These are phyloP conservation scores for Alloplasta piceator DNA, from an alignment of 2,888 invertebrate genomes.

Conservation along the genomic window DNA sequence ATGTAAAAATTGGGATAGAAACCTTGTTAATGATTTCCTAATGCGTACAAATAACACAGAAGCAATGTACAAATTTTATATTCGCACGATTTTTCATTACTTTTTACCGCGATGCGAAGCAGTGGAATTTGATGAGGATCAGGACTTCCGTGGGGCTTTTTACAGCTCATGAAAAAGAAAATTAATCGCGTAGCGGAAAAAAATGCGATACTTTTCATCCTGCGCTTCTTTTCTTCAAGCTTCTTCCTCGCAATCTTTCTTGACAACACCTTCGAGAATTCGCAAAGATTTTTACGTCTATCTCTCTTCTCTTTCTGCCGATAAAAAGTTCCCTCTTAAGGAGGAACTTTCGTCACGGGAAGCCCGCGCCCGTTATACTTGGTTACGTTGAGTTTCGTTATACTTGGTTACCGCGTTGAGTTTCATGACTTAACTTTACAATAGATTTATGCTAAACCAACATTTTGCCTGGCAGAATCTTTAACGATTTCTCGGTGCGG, in stretches of 20 bases:
- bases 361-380: conserved; percentile 16
- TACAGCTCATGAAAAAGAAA: too few relatives aligned
- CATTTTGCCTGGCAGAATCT: conserved; percentile 14
- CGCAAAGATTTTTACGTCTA: conserved; percentile 49
- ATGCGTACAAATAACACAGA: too few relatives aligned
- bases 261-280: conserved; percentile 55
- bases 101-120: too few relatives aligned
- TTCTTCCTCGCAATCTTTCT: conserved; percentile 42
- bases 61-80: too few relatives aligned
- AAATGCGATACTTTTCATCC: conserved; percentile 13
- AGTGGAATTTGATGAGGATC: too few relatives aligned
- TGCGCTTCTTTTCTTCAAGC: conserved; percentile 12
- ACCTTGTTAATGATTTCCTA: too few relatives aligned
- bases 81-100: too few relatives aligned
- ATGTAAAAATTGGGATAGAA: too few relatives aligned
- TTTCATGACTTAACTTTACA: conserved; percentile 50
- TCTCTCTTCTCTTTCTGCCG: conserved; percentile 16
- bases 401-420: conserved; percentile 6
- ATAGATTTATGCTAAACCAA: conserved; percentile 53
- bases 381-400: not conserved
- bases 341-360: conserved; percentile 6
- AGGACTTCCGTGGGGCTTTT: too few relatives aligned
- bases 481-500: conserved; percentile 25
- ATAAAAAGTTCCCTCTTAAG: conserved; percentile 44
- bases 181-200: not conserved